Evolutionary conservation across 2,113 vertebrate genomes (phyloP), one percentile per base, ranked within the genome.

Genomic region (Scomber colias): DNA sequence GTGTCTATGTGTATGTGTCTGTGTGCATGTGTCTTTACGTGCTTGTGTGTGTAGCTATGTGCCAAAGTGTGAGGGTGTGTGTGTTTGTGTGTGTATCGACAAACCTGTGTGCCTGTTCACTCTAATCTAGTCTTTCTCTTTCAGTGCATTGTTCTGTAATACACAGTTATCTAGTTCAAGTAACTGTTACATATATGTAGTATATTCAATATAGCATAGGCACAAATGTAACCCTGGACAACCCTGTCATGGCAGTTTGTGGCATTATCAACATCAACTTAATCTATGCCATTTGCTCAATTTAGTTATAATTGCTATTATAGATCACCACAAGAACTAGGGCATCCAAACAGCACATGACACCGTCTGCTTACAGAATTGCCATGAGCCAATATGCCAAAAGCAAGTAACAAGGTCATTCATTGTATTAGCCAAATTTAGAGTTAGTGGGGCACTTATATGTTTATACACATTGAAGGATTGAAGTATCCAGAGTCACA

Each of bases 331-430:
- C 14, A 48, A 74, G 16, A 85, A 77, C n/a, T 64, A 77, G 71
- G 75, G 13, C 83, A 87, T 45, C 51, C 70, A 69, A 78, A 57
- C 19, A 71, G 16, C 46, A 62, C 59, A 65, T 63, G 60, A 59
- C 60, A 75, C 48, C 7, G 17, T 69, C 60, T 77, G 44, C 61
- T 35, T 48, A 53, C 11, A 70, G 66, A 74, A 57, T 77, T 50
- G 63, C 44, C 6, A 53, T 44, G 59, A 16, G 3, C 35, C 72
- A 73, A 53, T 73, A 53, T 17, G 27, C 75, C 66, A 56, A 44
- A 27, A 77, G 64, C 40, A 46, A 69, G 77, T 80, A 54, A 70
- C 66, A 71, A 80, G 63, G 73, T 81, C 53, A 65, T 48, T 62
- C 35, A 75, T 46, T 55, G 35, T 62, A 40, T 15, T 31, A 63